phyloP scores from a whole-genome alignment of 2,113 vertebrate genomes.

The Mohoua ochrocephala region DNA sequence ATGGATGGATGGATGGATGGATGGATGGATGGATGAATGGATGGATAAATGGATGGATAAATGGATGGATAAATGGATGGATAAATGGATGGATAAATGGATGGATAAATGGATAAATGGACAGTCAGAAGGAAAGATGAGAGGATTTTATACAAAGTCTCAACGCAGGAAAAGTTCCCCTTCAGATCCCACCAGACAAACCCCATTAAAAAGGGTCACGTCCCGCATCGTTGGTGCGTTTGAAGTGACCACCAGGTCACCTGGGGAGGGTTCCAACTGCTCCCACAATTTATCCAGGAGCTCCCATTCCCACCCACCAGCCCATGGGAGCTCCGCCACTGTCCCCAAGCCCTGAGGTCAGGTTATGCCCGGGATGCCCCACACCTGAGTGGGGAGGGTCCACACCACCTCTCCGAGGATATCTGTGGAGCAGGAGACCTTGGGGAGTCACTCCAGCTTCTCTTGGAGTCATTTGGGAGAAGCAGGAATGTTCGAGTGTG shows the following conservation, averaged over 20 bases:
- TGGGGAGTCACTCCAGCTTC: background rate
- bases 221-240: fast-evolving
- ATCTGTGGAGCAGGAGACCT: background rate
- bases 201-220: fast-evolving
- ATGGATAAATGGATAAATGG: background rate
- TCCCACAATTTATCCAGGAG: background rate
- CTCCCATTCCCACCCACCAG: background rate
- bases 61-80: background rate
- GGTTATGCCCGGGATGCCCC: background rate
- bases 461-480: background rate
- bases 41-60: background rate
- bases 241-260: background rate
- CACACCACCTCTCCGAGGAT: background rate
- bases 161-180: background rate
- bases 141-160: background rate
- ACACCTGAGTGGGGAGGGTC: background rate
- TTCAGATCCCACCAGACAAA: background rate
- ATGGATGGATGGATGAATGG: background rate
- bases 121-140: background rate
- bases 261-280: background rate
- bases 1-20: background rate
- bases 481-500: background rate
- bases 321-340: background rate
- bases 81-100: background rate
- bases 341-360: background rate